Conservation (phyloP, 2,113 vertebrate species). For the Plecotus auritus region DNA sequence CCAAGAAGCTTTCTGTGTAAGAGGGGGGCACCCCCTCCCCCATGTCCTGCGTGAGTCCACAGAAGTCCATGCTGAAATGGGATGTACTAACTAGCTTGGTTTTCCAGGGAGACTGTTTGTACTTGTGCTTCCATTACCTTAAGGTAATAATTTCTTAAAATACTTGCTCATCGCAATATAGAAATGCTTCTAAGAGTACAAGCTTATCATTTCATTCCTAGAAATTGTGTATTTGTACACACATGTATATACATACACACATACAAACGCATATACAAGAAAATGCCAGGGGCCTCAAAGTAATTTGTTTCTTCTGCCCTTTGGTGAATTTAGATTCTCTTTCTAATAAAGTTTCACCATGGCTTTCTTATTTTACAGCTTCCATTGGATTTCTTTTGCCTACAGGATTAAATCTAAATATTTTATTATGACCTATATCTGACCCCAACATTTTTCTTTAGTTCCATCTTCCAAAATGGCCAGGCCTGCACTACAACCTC, state of each 20-base stretch:
- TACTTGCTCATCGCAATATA: background rate
- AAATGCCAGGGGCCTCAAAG: background rate
- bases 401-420: background rate
- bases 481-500: background rate
- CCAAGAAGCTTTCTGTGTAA: background rate
- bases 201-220: background rate
- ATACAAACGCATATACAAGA: background rate
- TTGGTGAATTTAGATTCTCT: background rate
- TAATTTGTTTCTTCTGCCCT: background rate
- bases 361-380: background rate
- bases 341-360: background rate
- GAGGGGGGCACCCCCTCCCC: background rate
- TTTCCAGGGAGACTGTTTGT: background rate
- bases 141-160: constrained; percentile 13
- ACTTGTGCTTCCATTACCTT: background rate
- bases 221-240: background rate
- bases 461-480: background rate
- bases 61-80: background rate
- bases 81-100: background rate
- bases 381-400: background rate
- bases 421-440: background rate
- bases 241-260: background rate
- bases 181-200: background rate
- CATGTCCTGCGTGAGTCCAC: background rate
- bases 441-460: background rate